Base-by-base conservation (phyloP, 2,113 vertebrate genomes). In the Colistium nudipinnis region DNA sequence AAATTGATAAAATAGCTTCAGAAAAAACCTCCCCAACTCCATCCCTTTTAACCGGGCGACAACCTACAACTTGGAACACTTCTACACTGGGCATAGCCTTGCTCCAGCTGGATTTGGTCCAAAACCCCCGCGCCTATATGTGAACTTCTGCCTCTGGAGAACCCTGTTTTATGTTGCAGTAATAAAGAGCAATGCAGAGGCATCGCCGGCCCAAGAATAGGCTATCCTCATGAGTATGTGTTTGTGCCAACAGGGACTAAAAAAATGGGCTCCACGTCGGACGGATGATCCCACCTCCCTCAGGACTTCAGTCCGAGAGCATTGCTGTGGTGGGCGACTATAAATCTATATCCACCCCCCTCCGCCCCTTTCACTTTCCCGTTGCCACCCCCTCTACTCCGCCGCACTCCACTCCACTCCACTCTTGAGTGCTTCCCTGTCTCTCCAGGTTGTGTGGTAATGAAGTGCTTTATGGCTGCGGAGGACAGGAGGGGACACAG, bases 401-500 rank as follows among this genome's bases (percentile, higher is more conserved):
- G 27, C 57, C 36, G 47, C 14, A 6, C n/a, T n/a, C n/a, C n/a
- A n/a, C n/a, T n/a, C n/a, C 76, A 55, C 71, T 79, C 76, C 71
- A 55, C 75, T 76, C 75, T 45, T 70, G 80, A 82, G 80, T 73
- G 69, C 65, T 28, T 68, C 70, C 65, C 62, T 28, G 70, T 71
- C 70, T 78, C 72, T 71, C 36, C 55, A 44, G 55, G 63, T 60
- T 68, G 16, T 17, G 57, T 64, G 64, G 67, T 78, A 83, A 83
- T 87, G 72, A 84, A 81, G 85, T 78, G 69, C 70, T 88, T 87
- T 88, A 84, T 77, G 69, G 76, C 74, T 60, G 73, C 41, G 68
- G 64, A 67, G 68, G 74, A 80, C 55, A 20, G 65, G 62, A 75
- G 72, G 61, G 61, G 78, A 74, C 25, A 27, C 19, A 52, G 70